These are phyloP conservation scores for Poecilus cupreus DNA, from an alignment of 2,888 invertebrate species.

Conservation along the genomic window DNA sequence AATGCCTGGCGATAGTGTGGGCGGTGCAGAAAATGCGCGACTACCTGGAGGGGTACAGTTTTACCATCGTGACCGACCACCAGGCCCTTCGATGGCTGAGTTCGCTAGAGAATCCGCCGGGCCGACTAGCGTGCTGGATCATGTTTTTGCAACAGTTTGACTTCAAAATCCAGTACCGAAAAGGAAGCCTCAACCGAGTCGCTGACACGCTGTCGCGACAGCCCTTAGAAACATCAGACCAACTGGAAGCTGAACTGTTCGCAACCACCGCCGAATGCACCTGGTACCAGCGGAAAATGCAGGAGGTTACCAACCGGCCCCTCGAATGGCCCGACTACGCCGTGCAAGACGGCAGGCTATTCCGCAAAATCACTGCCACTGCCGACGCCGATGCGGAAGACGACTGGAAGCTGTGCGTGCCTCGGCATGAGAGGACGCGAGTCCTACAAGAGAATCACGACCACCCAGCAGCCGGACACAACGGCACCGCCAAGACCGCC, in stretches of 20 bases:
- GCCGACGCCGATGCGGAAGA: neutral
- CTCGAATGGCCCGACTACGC: too few species aligned
- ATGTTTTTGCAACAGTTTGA: conserved; percentile 10
- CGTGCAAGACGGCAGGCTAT: too few species aligned
- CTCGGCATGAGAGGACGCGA: too few species aligned
- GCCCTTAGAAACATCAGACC: neutral
- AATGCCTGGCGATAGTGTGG: conserved; percentile 57
- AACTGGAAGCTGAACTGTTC: neutral
- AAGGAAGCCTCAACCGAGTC: neutral
- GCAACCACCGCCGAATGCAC: too few species aligned
- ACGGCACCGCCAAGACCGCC: neutral
- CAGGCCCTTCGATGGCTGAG: conserved; percentile 25
- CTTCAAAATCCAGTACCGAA: neutral
- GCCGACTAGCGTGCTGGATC: conserved; percentile 41
- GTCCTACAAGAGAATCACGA: neutral
- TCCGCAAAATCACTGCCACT: too few species aligned
- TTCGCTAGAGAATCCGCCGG: conserved; percentile 16
- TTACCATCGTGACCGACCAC: conserved; percentile 55
- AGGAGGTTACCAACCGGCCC: too few species aligned
- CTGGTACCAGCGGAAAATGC: too few species aligned
- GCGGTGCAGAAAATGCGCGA: conserved; percentile 55
- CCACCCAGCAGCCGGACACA: neutral
- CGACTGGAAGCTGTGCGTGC: neutral
- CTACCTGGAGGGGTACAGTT: conserved; percentile 58
- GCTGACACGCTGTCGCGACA: neutral